These are phyloP conservation scores for Teleopsis dalmanni DNA, from an alignment of 1,140 invertebrate species.

Conservation along the genomic window DNA sequence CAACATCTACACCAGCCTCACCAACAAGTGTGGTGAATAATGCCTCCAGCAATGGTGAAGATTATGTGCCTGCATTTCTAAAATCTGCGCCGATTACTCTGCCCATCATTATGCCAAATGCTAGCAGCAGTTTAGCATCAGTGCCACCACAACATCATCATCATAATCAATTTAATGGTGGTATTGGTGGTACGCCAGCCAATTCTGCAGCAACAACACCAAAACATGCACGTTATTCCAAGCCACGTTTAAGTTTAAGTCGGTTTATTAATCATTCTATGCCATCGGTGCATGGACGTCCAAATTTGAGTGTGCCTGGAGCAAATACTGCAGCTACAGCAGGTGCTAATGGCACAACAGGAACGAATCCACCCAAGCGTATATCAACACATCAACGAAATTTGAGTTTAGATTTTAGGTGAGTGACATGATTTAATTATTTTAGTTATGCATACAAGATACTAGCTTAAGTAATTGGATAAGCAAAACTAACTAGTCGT, in stretches of 20 bases:
- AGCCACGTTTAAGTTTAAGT: conserved; percentile 37
- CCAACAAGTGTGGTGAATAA: conserved; percentile 6
- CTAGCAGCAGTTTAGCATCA: conserved; percentile 15
- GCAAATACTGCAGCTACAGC: conserved; percentile 12
- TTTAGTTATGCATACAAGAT: too few species aligned
- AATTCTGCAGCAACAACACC: conserved; percentile 38
- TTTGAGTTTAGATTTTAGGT: conserved; percentile 69
- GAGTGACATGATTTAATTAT: conserved; percentile 19
- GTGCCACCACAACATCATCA: conserved; percentile 11
- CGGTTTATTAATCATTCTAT: conserved; percentile 42
- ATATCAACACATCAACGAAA: conserved; percentile 68
- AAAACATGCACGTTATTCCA: conserved; percentile 35
- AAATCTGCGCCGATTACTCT: conserved; percentile 30
- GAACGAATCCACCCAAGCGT: conserved; percentile 48
- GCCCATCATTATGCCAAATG: conserved; percentile 23
- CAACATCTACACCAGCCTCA: conserved; percentile 8
- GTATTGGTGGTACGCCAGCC: conserved; percentile 10
- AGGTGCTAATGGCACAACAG: conserved; percentile 4
- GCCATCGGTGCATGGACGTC: conserved; percentile 56
- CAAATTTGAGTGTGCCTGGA: conserved; percentile 34
- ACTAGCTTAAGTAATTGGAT: too few species aligned
- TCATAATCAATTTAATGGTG: background rate
- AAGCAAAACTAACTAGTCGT: too few species aligned
- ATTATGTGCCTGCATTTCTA: conserved; percentile 31
- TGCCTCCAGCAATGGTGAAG: too few species aligned